These are phyloP conservation scores for Nipponacmea schrenckii DNA, from an alignment of 2,888 invertebrate species.

Conservation along the genomic window DNA sequence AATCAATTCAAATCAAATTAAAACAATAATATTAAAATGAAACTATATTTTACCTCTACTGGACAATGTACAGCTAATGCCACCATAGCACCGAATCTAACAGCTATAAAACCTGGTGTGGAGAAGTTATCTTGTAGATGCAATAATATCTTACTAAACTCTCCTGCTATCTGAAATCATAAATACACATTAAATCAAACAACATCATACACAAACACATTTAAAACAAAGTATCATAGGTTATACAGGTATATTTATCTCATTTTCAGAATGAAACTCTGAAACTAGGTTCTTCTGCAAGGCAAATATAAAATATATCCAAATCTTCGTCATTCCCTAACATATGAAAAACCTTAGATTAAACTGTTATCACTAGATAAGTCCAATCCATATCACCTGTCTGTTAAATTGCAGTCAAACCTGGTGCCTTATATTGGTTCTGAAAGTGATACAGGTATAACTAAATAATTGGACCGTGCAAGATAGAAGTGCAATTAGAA, in stretches of 20 bases:
- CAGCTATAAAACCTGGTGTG: constrained; percentile 77
- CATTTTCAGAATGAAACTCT: neutral
- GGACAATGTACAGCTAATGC: constrained; percentile 81
- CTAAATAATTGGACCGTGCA: no score
- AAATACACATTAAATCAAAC: neutral
- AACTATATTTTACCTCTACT: constrained; percentile 66
- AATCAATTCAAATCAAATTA: constrained; percentile 1
- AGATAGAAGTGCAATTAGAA: no score
- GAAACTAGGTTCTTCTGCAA: neutral
- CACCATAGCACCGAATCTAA: constrained; percentile 78
- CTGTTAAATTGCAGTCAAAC: no score
- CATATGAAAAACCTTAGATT: no score
- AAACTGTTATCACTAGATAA: no score
- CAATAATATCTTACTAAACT: constrained; percentile 80
- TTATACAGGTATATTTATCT: neutral
- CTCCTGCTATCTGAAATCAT: constrained; percentile 74
- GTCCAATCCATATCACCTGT: no score
- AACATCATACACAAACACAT: neutral
- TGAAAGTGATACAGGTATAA: no score
- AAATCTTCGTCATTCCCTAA: no score
- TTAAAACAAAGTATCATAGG: neutral
- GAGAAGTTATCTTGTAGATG: constrained; percentile 78
- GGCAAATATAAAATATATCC: no score
- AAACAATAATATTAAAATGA: constrained; percentile 12
- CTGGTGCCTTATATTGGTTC: no score